A percentile compares a stretch with the other conserved stretches of the same genome.
Conservation (phyloP, 1,140 invertebrate species). For the Trichonephila clavata region DNA sequence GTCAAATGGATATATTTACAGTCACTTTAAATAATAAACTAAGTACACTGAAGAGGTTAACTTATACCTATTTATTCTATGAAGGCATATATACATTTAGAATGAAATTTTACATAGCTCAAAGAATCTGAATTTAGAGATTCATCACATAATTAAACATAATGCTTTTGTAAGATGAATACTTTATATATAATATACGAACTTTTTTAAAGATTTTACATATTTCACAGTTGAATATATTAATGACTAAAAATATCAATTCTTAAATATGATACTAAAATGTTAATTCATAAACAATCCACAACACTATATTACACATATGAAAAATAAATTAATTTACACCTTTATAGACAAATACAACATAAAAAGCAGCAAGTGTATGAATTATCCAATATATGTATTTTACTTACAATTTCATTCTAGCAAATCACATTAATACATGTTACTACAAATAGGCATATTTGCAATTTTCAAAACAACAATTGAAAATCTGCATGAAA, state of each 20-base stretch:
- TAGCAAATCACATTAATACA: no score
- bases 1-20: slow-evolving; percentile 21
- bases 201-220: no score
- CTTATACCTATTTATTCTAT: background rate
- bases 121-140: no score
- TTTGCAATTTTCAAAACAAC: no score
- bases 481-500: no score
- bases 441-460: no score
- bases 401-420: no score
- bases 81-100: background rate
- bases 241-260: background rate
- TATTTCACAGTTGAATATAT: no score
- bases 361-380: slow-evolving; percentile 57
- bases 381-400: background rate
- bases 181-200: no score
- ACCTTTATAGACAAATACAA: background rate
- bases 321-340: slow-evolving; percentile 56
- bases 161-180: no score
- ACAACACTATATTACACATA: background rate
- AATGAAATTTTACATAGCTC: background rate
- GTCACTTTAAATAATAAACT: slow-evolving; percentile 6
- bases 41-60: background rate
- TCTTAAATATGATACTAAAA: background rate
- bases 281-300: slow-evolving; percentile 39
- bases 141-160: no score